Evolutionary conservation across 1,140 invertebrate species (phyloP).

Genomic region (Calosoma granatense): DNA sequence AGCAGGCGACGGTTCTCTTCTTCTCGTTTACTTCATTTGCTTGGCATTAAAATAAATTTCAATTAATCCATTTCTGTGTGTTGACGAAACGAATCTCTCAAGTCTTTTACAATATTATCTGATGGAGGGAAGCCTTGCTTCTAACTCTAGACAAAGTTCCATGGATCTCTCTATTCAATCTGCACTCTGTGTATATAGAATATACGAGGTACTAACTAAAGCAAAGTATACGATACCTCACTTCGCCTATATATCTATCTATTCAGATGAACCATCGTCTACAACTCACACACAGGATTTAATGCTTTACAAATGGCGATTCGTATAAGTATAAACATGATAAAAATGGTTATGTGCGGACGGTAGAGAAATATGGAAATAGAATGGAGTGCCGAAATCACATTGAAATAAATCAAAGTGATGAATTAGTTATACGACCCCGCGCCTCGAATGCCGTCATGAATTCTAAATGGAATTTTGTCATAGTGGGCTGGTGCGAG

Average conservation of each 20-base stretch:
- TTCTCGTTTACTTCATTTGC: too few relatives aligned
- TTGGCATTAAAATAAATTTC: too few relatives aligned
- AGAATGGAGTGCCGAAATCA: constrained; percentile 7
- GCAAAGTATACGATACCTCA: too few relatives aligned
- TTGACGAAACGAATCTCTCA: too few relatives aligned
- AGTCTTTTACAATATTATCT: too few relatives aligned
- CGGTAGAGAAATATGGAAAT: constrained; percentile 1
- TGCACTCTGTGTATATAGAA: too few relatives aligned
- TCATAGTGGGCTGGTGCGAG: background rate
- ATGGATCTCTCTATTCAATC: too few relatives aligned
- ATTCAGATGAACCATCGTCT: constrained; percentile 1
- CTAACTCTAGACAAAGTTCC: too few relatives aligned
- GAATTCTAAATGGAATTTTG: constrained; percentile 6
- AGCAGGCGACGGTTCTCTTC: too few relatives aligned
- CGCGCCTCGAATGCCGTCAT: background rate
- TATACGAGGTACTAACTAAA: too few relatives aligned
- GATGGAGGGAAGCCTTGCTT: too few relatives aligned
- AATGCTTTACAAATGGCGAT: constrained; percentile 4
- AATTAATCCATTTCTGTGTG: too few relatives aligned
- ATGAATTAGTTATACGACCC: background rate
- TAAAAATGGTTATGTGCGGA: constrained; percentile 1
- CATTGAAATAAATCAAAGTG: constrained; percentile 5
- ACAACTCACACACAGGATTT: background rate
- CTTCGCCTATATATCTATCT: background rate
- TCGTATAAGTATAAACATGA: constrained; percentile 2